Percentiles rank a stretch among this genome's conserved stretches.
phyloP scores from a whole-genome alignment of 2,113 vertebrate species.

The Lophura nycthemera region DNA sequence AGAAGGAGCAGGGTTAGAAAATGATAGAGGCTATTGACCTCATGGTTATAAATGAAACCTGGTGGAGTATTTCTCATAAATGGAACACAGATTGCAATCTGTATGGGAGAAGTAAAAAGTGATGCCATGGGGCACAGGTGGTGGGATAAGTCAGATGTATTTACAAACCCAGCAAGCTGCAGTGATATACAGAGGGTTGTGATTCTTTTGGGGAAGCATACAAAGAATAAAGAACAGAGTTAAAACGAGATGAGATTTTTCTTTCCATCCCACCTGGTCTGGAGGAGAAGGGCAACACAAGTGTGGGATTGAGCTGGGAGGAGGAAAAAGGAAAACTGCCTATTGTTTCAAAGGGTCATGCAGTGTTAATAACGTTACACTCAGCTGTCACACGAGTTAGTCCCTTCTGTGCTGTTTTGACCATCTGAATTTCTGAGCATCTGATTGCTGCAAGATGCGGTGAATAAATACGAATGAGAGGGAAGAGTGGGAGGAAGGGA shows the following conservation, averaged over 20 bases:
- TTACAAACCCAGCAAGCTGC: background rate
- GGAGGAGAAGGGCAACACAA: background rate
- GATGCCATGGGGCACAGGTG: background rate
- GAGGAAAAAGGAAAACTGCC: background rate
- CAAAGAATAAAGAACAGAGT: background rate
- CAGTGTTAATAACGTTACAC: background rate
- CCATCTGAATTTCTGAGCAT: background rate
- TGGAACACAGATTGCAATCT: background rate
- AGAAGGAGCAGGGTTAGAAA: background rate
- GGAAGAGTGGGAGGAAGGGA: background rate
- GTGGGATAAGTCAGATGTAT: background rate
- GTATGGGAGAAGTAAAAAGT: background rate
- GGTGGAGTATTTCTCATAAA: background rate
- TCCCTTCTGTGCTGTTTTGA: background rate
- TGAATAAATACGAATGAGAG: background rate
- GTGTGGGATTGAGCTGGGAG: background rate
- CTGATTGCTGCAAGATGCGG: background rate
- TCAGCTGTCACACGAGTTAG: background rate
- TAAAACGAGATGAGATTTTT: background rate
- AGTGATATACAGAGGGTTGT: background rate
- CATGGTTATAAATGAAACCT: background rate
- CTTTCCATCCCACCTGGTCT: background rate
- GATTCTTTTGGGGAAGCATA: background rate
- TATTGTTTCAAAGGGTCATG: background rate
- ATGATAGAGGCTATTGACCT: background rate